These are phyloP conservation scores for Piezodorus guildinii DNA, from an alignment of 1,140 invertebrate species.

Conservation along the genomic window DNA sequence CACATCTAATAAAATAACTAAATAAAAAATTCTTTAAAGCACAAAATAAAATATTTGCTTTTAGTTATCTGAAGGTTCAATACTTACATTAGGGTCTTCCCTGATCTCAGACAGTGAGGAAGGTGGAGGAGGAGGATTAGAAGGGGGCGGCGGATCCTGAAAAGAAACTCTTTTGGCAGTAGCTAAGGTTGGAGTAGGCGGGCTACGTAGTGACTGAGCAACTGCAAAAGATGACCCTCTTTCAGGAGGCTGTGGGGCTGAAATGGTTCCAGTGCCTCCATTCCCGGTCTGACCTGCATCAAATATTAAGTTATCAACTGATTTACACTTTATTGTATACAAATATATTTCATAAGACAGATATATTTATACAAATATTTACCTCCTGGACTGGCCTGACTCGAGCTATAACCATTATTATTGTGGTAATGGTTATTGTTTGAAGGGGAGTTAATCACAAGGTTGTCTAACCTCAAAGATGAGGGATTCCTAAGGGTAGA, in stretches of 20 bases:
- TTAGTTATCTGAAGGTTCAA: background rate
- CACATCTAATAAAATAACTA: too few species aligned
- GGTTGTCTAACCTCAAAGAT: constrained; percentile 39
- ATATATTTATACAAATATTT: constrained; percentile 8
- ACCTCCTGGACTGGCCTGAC: constrained; percentile 21
- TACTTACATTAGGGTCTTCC: constrained; percentile 71
- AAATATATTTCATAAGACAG: background rate
- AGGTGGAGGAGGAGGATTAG: constrained; percentile 34
- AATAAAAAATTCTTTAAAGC: too few species aligned
- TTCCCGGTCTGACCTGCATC: constrained; percentile 18
- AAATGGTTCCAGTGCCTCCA: constrained; percentile 30
- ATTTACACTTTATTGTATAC: background rate
- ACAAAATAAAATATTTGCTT: too few species aligned
- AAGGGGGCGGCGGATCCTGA: constrained; percentile 45
- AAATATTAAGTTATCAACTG: background rate
- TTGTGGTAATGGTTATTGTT: constrained; percentile 30
- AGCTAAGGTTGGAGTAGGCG: constrained; percentile 31
- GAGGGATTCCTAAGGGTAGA: constrained; percentile 27
- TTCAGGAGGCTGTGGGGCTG: constrained; percentile 59
- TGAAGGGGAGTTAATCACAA: constrained; percentile 40
- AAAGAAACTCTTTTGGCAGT: constrained; percentile 56
- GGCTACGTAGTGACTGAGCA: constrained; percentile 26
- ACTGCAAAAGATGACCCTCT: constrained; percentile 69
- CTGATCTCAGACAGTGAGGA: constrained; percentile 46
- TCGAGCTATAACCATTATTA: constrained; percentile 24